Evolutionary conservation across 2,113 vertebrate genomes (phyloP).

Genomic region (Leucopsar rothschildi): DNA sequence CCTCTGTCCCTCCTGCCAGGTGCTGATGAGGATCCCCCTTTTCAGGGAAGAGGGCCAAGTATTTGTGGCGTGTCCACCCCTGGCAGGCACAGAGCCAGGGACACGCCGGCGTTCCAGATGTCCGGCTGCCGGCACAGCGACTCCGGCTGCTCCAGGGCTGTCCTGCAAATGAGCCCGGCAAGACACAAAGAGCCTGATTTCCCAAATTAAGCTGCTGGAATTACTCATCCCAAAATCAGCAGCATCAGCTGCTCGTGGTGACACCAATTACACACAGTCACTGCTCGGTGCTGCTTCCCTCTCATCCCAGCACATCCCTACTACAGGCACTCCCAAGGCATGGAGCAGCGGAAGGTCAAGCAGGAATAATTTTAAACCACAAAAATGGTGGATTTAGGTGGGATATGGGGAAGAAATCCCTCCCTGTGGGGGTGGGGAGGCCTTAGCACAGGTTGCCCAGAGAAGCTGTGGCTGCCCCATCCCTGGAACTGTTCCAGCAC

Average conservation of each 20-base stretch:
- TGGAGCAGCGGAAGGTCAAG: neutral
- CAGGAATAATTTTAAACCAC: neutral
- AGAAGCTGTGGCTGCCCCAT: neutral
- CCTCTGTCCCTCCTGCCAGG: neutral
- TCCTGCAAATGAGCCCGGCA: slow-evolving; percentile 19
- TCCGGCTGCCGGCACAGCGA: neutral
- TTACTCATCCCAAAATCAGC: slow-evolving; percentile 10
- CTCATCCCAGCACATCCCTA: neutral
- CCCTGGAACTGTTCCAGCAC: neutral
- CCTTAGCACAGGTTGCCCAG: neutral
- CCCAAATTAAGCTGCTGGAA: slow-evolving; percentile 8
- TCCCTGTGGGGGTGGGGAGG: neutral
- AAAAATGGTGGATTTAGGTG: neutral
- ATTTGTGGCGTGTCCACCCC: neutral
- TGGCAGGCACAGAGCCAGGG: neutral
- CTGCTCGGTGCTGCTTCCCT: neutral
- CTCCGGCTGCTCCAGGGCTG: neutral
- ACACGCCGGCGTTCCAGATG: neutral
- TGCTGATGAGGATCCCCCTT: neutral
- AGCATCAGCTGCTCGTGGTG: neutral
- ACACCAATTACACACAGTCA: neutral
- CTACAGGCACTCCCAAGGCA: fast-evolving
- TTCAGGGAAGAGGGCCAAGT: neutral
- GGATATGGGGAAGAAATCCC: neutral
- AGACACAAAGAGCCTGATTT: neutral